Base-by-base conservation (phyloP, 37 sponge, comb jelly and placozoan species). In the Petrosia ficiformis region DNA sequence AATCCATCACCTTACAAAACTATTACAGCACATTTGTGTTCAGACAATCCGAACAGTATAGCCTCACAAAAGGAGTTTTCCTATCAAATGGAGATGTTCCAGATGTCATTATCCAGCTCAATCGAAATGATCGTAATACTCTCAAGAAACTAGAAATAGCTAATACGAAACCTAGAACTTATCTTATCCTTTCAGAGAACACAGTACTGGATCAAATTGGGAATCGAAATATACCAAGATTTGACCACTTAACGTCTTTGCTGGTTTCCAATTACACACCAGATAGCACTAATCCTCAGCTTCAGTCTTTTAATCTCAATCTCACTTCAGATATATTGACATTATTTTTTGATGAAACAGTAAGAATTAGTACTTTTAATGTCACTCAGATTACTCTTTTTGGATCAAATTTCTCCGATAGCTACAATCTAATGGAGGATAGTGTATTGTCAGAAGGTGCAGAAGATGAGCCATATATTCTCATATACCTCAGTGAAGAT, bases 321-420 rank as follows among this genome's bases (percentile, higher is more conserved):
- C 76, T 95, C 21, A 88, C 89, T 1, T 35, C 86, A 34, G 87
- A 89, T 28, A 48, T 64, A 4, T 83, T 95, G 65, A 82, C 84
- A 4, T 72, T 95, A 3, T 76, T 57, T 40, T 95, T 95, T 80
- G 86, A 84, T 63, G 96, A 95, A 67, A 89, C 93, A 38, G 93
- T 95, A 0, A 36, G 73, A 30, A 37, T 71, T 25, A 64, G 65
- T 0, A 86, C 90, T 54, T 40, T 95, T 14, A 65, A 86, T 67
- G 90, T 95, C 8, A 82, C 60, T 2, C 41, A 74, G 37, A 77
- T 95, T n/a, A 83, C 76, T 26, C 71, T 95, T 3, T 74, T 58
- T 26, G 73, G 54, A 6, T 69, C 31, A 16, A 79, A 84, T 52
- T 34, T 71, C 56, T 79, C 54, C 11, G 42, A 32, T 2, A 14